Percentiles rank a stretch among this genome's conserved stretches.
These are phyloP conservation scores for Leptothorax acervorum DNA, from an alignment of 2,888 invertebrate genomes.

Conservation along the genomic window DNA sequence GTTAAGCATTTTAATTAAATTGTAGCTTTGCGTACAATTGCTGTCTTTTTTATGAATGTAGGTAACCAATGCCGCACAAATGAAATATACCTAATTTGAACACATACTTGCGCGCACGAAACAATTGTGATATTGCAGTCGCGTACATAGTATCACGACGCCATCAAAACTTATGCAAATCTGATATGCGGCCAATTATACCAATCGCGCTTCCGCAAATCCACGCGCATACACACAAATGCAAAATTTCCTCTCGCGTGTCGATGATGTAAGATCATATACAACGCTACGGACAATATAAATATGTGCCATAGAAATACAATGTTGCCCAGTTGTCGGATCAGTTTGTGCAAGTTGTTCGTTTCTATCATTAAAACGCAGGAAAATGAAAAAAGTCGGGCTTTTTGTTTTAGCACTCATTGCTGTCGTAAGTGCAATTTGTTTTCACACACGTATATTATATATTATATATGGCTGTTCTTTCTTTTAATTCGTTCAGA, in stretches of 20 bases:
- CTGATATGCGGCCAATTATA: slow-evolving; percentile 44
- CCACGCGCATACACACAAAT: background rate
- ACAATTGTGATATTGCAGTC: slow-evolving; percentile 12
- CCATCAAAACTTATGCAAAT: slow-evolving; percentile 42
- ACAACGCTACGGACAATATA: slow-evolving; percentile 17
- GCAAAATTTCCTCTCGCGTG: background rate
- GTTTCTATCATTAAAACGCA: background rate
- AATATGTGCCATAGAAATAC: slow-evolving; percentile 33
- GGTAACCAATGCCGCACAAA: background rate
- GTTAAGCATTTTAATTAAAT: slow-evolving; percentile 1
- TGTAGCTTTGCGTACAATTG: background rate
- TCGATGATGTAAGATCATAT: slow-evolving; percentile 29
- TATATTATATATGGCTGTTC: too few species aligned
- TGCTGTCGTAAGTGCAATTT: slow-evolving; percentile 12
- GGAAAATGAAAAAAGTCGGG: slow-evolving; percentile 6
- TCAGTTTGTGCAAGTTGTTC: background rate
- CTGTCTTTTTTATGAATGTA: background rate
- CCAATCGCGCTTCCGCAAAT: slow-evolving; percentile 35
- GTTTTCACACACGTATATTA: background rate
- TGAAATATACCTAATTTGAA: background rate
- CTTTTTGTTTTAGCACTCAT: slow-evolving; percentile 2
- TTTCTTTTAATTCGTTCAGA: too few species aligned
- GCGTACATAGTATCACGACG: background rate
- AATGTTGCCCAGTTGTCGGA: slow-evolving; percentile 12
- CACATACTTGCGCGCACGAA: background rate